Percentiles rank a stretch among this genome's conserved stretches.
Evolutionary conservation across 23 tunicate genomes (phyloP).

Genomic region (Trididemnum clinides): DNA sequence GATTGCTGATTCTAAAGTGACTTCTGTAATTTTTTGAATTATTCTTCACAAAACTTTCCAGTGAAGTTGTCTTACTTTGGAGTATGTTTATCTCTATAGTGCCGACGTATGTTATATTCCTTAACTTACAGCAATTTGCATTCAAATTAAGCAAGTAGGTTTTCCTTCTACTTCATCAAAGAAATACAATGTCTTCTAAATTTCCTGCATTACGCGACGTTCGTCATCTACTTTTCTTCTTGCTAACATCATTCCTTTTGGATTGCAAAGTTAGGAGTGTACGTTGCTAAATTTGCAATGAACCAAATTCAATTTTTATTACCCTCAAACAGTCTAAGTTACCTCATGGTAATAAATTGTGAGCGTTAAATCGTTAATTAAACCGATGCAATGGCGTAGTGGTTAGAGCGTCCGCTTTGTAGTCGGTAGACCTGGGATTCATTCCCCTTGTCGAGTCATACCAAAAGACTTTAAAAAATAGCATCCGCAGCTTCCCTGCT

Average conservation of each 20-base stretch:
- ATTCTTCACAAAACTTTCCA: slow-evolving; percentile 9
- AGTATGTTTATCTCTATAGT: background rate
- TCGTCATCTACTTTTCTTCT: slow-evolving; percentile 10
- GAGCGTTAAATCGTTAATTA: no score
- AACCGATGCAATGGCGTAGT: no score
- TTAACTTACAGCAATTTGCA: background rate
- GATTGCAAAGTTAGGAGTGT: background rate
- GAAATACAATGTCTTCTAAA: background rate
- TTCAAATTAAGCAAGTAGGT: slow-evolving; percentile 14
- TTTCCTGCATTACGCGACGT: slow-evolving; percentile 1
- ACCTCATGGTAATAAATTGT: background rate
- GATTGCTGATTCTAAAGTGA: background rate
- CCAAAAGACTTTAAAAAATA: no score
- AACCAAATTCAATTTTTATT: background rate
- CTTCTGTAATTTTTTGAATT: slow-evolving; percentile 3
- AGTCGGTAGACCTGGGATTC: no score
- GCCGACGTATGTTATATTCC: background rate
- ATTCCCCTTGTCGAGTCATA: no score
- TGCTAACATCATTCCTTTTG: background rate
- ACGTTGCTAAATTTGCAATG: background rate
- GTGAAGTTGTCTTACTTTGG: background rate
- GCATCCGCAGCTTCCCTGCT: no score
- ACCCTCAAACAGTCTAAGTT: background rate
- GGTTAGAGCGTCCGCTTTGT: no score
- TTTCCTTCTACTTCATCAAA: slow-evolving; percentile 8